A percentile compares a stretch with the other conserved stretches of the same genome.
Evolutionary conservation across 2,888 invertebrate genomes (phyloP).

Genomic region (Chrysotoxum bicinctum): DNA sequence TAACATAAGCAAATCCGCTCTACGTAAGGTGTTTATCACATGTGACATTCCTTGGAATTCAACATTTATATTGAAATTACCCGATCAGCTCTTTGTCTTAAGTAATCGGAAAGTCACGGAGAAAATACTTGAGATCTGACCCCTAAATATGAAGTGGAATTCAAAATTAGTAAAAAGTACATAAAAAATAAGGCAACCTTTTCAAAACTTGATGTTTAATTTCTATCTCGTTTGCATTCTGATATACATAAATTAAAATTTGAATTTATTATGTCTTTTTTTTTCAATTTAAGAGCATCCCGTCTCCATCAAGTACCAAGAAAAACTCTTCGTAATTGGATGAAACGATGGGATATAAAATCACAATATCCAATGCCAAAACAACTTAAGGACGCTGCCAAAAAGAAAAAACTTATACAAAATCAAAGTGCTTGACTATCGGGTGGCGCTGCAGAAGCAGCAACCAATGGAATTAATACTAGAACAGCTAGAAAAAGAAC

Average conservation of each 20-base stretch:
- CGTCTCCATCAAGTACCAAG: constrained; percentile 85
- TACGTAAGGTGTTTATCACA: too few relatives aligned
- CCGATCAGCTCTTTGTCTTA: too few relatives aligned
- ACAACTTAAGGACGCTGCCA: constrained; percentile 84
- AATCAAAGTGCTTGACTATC: constrained; percentile 44
- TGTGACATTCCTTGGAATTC: too few relatives aligned
- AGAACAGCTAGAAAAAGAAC: constrained; percentile 22
- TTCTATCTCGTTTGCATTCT: not conserved
- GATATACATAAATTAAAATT: not conserved
- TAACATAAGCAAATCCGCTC: too few relatives aligned
- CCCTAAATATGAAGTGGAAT: too few relatives aligned
- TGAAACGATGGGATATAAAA: constrained; percentile 85
- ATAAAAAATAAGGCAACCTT: too few relatives aligned
- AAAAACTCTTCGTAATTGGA: constrained; percentile 85
- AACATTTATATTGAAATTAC: too few relatives aligned
- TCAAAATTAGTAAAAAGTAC: too few relatives aligned
- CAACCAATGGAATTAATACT: not conserved
- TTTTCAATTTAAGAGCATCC: constrained; percentile 82
- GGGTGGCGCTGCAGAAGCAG: not conserved
- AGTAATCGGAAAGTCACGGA: too few relatives aligned
- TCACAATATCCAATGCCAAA: constrained; percentile 85
- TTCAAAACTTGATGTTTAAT: too few relatives aligned
- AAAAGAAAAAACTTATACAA: constrained; percentile 77
- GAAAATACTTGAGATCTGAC: too few relatives aligned
- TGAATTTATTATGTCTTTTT: not conserved